Base-by-base conservation (phyloP, 2,113 vertebrate species). In the Limnothrissa miodon region DNA sequence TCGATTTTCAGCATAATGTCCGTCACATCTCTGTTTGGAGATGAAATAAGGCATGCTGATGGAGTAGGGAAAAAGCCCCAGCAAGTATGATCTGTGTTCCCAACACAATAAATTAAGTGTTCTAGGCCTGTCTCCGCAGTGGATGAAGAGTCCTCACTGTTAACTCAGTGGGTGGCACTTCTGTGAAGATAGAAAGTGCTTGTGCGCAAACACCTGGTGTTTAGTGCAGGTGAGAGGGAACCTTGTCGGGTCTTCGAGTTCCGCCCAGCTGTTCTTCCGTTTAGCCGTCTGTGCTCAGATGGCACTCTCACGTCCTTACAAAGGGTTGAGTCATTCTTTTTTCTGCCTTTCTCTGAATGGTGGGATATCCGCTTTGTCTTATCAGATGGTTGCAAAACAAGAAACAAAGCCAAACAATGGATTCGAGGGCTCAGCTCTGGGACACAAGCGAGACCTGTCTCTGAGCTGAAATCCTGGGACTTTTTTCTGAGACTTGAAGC, bases 361-460 rank as follows among this genome's bases (percentile, higher is more conserved):
- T 90, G 91, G 93, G 93, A 94, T 93, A 93, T 95, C 94, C 94
- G 93, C 90, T 88, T 86, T 56, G 80, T 86, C 78, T 93, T 94
- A 95, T 95, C 94, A 89, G 91, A 92, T 87, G 85, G 88, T 92
- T 90, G 83, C 87, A 44, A 66, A 87, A 36, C 29, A 74, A 74
- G 4, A 29, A 29, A 29, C 59, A 29, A 15, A 33, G 10, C 29
- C 13, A 17, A 93, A 95, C 94, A 95, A 94, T 94, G 88, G 90
- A 79, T 80, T 83, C 86, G 81, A 39, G 45, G 29, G 45, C 84
- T 53, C 53, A 45, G 44, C 42, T 79, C 70, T 79, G 82, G 84
- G 81, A 81, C 15, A 81, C 66, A 80, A 29, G 33, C 39, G 29
- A 56, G 29, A 33, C 82, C 82, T 33, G 42, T 59, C 84, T 53